Percentiles rank a stretch among this genome's conserved stretches.
Conservation (phyloP, 2,113 vertebrate species). For the Taurulus bubalis region DNA sequence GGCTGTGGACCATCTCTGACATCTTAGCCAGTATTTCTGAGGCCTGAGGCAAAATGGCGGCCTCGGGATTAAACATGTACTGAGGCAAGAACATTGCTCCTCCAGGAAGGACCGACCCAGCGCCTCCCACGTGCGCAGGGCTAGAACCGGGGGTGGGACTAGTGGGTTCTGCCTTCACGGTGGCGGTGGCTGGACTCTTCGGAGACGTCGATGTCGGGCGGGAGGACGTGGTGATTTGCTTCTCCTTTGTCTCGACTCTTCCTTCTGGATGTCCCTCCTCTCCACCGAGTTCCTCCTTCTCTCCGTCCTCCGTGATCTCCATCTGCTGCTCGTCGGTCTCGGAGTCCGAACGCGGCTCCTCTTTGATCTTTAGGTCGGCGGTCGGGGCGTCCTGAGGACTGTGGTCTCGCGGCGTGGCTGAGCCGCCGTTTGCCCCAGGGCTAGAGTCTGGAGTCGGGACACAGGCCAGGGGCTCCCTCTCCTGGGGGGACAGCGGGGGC, state of each 20-base stretch:
- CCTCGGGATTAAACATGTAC: constrained; percentile 89
- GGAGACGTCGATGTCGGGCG: constrained; percentile 83
- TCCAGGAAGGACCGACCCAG: constrained; percentile 78
- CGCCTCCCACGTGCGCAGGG: constrained; percentile 85
- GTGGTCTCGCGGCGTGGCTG: constrained; percentile 74
- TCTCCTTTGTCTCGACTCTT: constrained; percentile 22
- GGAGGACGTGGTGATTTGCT: constrained; percentile 4
- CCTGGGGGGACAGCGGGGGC: constrained; percentile 68
- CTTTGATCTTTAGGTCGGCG: constrained; percentile 82
- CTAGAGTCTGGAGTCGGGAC: constrained; percentile 79
- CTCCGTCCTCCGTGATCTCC: constrained; percentile 48
- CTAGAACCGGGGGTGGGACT: constrained; percentile 94
- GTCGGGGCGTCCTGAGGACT: constrained; percentile 59
- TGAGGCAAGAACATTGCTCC: constrained; percentile 90
- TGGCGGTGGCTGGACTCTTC: constrained; percentile 79
- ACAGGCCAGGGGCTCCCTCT: constrained; percentile 57
- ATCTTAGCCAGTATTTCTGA: constrained; percentile 98
- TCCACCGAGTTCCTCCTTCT: constrained; percentile 21
- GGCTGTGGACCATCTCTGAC: constrained; percentile 97
- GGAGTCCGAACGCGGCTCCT: constrained; percentile 83
- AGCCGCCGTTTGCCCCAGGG: constrained; percentile 82
- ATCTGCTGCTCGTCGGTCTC: constrained; percentile 78
- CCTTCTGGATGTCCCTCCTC: constrained; percentile 39
- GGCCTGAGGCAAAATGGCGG: constrained; percentile 90
- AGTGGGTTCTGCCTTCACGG: constrained; percentile 89